phyloP scores from a whole-genome alignment of 2,797 vertebrate genomes.

The Cuculus canorus region DNA sequence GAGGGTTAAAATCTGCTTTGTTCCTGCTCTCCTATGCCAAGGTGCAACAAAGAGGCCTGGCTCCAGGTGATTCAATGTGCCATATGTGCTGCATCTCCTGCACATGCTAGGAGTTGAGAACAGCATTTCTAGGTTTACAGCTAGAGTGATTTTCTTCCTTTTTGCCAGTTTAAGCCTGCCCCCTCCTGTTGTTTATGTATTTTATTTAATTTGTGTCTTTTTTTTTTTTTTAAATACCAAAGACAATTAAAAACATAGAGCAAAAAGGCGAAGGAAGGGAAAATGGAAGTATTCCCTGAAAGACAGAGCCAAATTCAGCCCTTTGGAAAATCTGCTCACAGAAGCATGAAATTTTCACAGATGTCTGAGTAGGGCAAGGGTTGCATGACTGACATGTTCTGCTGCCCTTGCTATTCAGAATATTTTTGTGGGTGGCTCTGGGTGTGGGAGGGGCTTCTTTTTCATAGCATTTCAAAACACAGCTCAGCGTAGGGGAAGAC shows the following conservation, averaged over 20 bases:
- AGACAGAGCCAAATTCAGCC: conserved; percentile 12
- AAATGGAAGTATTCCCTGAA: conserved; percentile 8
- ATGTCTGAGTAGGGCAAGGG: conserved; percentile 17
- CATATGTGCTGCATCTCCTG: conserved; percentile 26
- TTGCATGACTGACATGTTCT: background rate
- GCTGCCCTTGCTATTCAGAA: conserved; percentile 21
- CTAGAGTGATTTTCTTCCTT: conserved; percentile 18
- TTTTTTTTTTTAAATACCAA: background rate
- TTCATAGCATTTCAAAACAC: background rate
- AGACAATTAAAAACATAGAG: conserved; percentile 47
- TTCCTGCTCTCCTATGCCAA: background rate
- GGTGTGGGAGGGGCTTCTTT: background rate
- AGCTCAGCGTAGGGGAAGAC: background rate
- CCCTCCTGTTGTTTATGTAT: conserved; percentile 58
- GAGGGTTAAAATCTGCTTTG: conserved; percentile 35
- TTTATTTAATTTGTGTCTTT: conserved; percentile 13
- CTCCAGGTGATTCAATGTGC: background rate
- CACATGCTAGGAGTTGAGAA: background rate
- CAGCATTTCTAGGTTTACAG: background rate
- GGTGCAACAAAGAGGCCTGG: conserved; percentile 39
- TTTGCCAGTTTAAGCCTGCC: conserved; percentile 65
- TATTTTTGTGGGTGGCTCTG: background rate
- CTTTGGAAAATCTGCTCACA: conserved; percentile 38
- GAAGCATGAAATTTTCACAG: conserved; percentile 56
- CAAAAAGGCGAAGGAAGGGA: conserved; percentile 17